Evolutionary conservation across 2,113 vertebrate species (phyloP), one percentile per base, ranked within the genome.

Genomic region (Smithornis capensis): DNA sequence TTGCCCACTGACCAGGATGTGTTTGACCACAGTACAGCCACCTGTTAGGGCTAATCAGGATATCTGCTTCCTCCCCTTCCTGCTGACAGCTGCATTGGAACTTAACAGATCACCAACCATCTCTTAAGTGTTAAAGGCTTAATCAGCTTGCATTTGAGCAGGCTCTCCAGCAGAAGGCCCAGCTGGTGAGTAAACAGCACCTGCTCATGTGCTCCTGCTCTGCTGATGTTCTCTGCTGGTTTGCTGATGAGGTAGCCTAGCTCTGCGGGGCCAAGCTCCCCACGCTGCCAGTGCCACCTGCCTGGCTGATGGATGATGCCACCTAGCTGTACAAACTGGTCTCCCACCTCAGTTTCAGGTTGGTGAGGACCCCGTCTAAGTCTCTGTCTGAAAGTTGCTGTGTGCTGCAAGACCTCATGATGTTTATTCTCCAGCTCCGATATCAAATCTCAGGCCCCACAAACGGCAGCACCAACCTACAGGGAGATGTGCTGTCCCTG

Each of bases 231-330:
- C 45, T 23, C 33, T 71, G 42, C 35, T 38, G 42, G 37, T n/a
- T 63, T 55, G 56, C 28, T 70, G 33, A 18, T 13, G 29, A 82
- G 29, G 37, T 29, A 70, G 28, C 16, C 35, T 31, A 68, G 35
- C 29, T 74, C 18, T 29, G 14, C 0, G 2, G 19, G 38, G 24
- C 44, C 28, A 12, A 55, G n/a, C 2, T 55, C 45, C 40, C 12
- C 9, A 4, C 10, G 14, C 1, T 15, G 6, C 33, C 9, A 2
- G 5, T 1, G 3, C 10, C 12, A 22, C 22, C 40, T 63, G 31
- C 65, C 24, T 40, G 38, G 12, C 44, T 4, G 1, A 28, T 62
- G 53, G 53, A 40, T 6, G 28, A 49, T 31, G n/a, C 38, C 25
- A 33, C 17, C 29, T 73, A 1, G 1, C 25, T 68, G 45, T 14